Percentiles rank a stretch among this genome's conserved stretches.
phyloP scores from a whole-genome alignment of 2,888 invertebrate genomes.

The Idaea dimidiata region DNA sequence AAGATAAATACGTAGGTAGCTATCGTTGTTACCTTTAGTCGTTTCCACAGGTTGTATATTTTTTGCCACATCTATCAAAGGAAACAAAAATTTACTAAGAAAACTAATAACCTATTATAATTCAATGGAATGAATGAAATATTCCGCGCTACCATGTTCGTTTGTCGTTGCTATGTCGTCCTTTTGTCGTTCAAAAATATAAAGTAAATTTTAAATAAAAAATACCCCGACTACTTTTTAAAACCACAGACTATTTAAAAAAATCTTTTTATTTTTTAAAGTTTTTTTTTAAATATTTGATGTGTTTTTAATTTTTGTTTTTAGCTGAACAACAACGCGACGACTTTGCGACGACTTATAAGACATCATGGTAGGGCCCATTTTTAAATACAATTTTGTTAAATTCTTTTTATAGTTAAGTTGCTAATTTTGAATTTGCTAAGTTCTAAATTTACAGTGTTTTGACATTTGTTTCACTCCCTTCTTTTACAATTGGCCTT shows the following conservation, averaged over 20 bases:
- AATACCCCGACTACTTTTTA: too few species aligned
- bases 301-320: too few species aligned
- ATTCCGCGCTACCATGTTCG: too few species aligned
- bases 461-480: neutral
- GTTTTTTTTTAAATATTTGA: too few species aligned
- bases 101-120: neutral
- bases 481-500: neutral
- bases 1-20: neutral
- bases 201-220: too few species aligned
- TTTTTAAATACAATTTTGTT: neutral
- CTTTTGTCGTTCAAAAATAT: too few species aligned
- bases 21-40: conserved; percentile 23
- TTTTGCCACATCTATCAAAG: conserved; percentile 23
- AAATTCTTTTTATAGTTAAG: neutral
- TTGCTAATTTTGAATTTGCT: neutral
- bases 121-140: neutral
- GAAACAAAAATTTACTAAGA: conserved; percentile 8
- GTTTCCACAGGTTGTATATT: conserved; percentile 22
- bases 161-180: too few species aligned
- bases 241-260: too few species aligned
- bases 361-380: too few species aligned
- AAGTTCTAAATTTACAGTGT: neutral
- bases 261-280: too few species aligned
- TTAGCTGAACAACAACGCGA: too few species aligned
- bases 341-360: too few species aligned